phyloP scores from a whole-genome alignment of 1,140 invertebrate species.

The Drosophila ercepeae region DNA sequence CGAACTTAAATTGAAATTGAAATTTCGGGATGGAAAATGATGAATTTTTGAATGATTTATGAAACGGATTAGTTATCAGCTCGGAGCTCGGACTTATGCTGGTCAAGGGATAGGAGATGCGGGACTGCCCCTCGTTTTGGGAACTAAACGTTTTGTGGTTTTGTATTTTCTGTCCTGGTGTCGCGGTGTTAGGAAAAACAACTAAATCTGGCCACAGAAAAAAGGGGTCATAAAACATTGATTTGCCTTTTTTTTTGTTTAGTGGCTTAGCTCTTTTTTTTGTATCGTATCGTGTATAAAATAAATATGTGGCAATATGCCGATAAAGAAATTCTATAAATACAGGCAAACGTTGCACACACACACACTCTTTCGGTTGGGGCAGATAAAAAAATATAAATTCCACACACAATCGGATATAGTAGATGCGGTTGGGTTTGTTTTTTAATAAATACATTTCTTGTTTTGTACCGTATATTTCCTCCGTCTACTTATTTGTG shows the following conservation, averaged over 20 bases:
- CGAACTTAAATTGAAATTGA: too few relatives aligned
- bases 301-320: slow-evolving; percentile 26
- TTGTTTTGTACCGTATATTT: neutral
- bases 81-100: too few relatives aligned
- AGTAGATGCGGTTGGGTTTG: slow-evolving; percentile 14
- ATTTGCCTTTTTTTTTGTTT: slow-evolving; percentile 26
- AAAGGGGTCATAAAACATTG: too few relatives aligned
- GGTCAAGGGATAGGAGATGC: slow-evolving; percentile 27
- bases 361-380: neutral
- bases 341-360: neutral
- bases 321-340: slow-evolving; percentile 45
- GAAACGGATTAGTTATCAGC: slow-evolving; percentile 64
- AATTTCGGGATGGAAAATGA: too few relatives aligned
- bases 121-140: slow-evolving; percentile 5
- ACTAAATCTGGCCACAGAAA: slow-evolving; percentile 23
- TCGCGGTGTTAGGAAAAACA: slow-evolving; percentile 43
- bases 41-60: too few relatives aligned
- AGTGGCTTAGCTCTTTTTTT: too few relatives aligned
- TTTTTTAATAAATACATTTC: slow-evolving; percentile 30
- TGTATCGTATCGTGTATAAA: slow-evolving; percentile 19
- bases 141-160: neutral
- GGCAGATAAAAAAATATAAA: slow-evolving; percentile 17
- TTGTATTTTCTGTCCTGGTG: slow-evolving; percentile 9
- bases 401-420: neutral
- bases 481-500: neutral